A percentile compares a stretch with the other conserved stretches of the same genome.
Evolutionary conservation across 92 coral and sea anemone genomes (phyloP).

Genomic region (Montipora capitata): DNA sequence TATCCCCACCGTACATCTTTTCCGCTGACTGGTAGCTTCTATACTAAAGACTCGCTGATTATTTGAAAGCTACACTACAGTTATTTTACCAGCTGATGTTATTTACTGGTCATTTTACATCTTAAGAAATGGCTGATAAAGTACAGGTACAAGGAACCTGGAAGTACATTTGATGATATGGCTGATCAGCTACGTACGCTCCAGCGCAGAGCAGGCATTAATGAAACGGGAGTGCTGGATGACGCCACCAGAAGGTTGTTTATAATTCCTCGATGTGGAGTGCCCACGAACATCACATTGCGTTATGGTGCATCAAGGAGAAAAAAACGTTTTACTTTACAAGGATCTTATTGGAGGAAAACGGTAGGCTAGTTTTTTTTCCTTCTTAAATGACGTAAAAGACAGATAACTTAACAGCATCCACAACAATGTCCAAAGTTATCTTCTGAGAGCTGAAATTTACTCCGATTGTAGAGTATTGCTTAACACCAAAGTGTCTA

Average conservation of each 20-base stretch:
- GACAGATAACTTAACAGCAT: too few relatives aligned
- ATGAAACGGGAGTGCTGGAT: constrained; percentile 82
- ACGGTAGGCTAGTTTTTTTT: constrained; percentile 13
- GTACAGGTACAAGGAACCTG: neutral
- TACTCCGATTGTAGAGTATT: too few relatives aligned
- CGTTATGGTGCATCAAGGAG: constrained; percentile 55
- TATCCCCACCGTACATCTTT: too few relatives aligned
- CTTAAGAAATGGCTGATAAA: constrained; percentile 26
- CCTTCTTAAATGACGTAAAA: neutral
- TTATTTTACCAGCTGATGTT: too few relatives aligned
- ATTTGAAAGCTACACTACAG: neutral
- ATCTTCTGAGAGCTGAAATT: too few relatives aligned
- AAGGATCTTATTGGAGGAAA: constrained; percentile 65
- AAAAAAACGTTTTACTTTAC: constrained; percentile 70
- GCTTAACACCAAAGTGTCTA: too few relatives aligned
- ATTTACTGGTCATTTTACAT: neutral
- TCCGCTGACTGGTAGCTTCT: too few relatives aligned
- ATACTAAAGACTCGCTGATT: too few relatives aligned
- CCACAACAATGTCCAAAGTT: too few relatives aligned
- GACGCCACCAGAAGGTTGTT: constrained; percentile 65
- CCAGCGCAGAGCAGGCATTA: constrained; percentile 67
- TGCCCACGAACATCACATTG: constrained; percentile 43
- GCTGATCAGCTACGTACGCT: neutral
- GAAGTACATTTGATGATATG: neutral
- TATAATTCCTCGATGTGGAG: constrained; percentile 76